Percentiles rank a stretch among this genome's conserved stretches.
Conservation (phyloP, 2,888 invertebrate species). For the Auanema freiburgensis region DNA sequence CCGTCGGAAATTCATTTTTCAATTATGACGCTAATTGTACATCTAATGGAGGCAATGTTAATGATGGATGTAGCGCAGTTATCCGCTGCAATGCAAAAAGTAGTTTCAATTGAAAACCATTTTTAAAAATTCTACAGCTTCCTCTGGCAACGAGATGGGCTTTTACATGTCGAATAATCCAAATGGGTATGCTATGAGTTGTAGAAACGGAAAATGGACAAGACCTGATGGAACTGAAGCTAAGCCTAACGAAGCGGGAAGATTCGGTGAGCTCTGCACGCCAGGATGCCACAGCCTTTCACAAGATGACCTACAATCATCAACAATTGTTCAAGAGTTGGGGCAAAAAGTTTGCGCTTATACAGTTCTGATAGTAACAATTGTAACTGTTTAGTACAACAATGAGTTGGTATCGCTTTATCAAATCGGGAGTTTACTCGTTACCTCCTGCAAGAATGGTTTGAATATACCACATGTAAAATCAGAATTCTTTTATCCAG, state of each 20-base stretch:
- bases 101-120: neutral
- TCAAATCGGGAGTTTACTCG: too few relatives aligned
- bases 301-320: neutral
- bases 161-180: constrained; percentile 17
- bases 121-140: too few relatives aligned
- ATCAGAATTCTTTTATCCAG: too few relatives aligned
- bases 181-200: constrained; percentile 9
- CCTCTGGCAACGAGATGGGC: neutral
- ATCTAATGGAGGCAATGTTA: neutral
- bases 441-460: too few relatives aligned
- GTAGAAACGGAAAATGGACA: constrained; percentile 7
- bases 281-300: constrained; percentile 4
- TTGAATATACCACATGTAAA: too few relatives aligned
- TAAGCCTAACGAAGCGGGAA: neutral
- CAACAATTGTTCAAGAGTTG: too few relatives aligned
- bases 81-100: constrained; percentile 4
- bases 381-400: too few relatives aligned
- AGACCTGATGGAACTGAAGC: constrained; percentile 1
- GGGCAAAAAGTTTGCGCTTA: too few relatives aligned
- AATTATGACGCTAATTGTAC: neutral
- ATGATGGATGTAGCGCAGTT: constrained; percentile 5
- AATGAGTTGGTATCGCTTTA: too few relatives aligned
- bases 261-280: constrained; percentile 8
- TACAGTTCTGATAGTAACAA: too few relatives aligned
- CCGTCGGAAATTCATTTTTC: constrained; percentile 4